Base-by-base conservation (phyloP, 2,113 vertebrate species). In the Chaetura pelagica region DNA sequence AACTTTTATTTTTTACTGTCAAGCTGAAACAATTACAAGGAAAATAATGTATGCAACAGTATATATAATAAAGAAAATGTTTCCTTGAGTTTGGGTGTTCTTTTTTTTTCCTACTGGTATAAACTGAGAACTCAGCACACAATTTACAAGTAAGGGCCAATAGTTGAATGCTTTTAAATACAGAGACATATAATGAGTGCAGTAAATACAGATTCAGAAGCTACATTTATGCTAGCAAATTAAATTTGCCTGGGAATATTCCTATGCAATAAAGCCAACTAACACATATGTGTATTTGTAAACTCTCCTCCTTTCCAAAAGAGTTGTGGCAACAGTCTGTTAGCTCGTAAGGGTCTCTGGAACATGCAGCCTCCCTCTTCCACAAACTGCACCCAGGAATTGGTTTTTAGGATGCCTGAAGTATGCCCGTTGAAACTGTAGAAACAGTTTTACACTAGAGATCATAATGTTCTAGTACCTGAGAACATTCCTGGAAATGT, bases 161-260 rank as follows among this genome's bases (percentile, higher is more conserved):
- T 49, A 76, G 61, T 76, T 16, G 27, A 84, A 63, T 95, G 51
- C 69, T 92, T 90, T 97, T 93, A 96, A 95, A 91, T 92, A 94
- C 66, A 78, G 52, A 44, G 77, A 52, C 71, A 62, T 57, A 24
- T 72, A 97, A 90, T 44, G 63, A 46, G 62, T 86, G 83, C 69
- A 66, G 81, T 96, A 95, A 94, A 89, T 83, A 91, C 34, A 84
- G n/a, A 82, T 93, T 84, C 6, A 5, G 77, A 92, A 74, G 57
- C 64, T 93, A 35, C 5, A 3, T 83, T 95, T 93, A 91, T 84
- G 21, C 34, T 63, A 59, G 73, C 48, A 78, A 87, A 89, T 94
- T 78, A 93, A 90, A 89, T 62, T 84, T 75, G 38, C 40, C 38
- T 72, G 80, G 32, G 44, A 95, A 81, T 0, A 2, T 63, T 88